Evolutionary conservation across 2,888 invertebrate species (phyloP).

Genomic region (Caenorhabditis sulstoni): DNA sequence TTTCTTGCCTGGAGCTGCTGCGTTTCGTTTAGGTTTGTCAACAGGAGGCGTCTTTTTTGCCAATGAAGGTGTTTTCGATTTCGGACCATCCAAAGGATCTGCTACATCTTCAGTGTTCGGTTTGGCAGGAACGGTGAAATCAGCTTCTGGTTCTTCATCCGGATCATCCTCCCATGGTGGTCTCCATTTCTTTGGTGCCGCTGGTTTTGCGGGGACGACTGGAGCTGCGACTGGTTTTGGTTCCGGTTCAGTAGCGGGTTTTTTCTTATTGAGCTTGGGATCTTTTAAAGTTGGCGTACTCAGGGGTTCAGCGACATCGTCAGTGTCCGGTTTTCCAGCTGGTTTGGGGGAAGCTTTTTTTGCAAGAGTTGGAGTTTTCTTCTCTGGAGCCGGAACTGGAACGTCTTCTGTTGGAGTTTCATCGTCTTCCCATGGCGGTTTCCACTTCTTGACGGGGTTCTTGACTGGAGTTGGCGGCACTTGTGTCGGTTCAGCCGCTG

Average conservation of each 20-base stretch:
- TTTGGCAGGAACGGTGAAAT: conserved; percentile 48
- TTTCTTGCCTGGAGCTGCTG: conserved; percentile 44
- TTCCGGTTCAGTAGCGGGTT: conserved; percentile 31
- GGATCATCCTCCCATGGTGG: conserved; percentile 58
- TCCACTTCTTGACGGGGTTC: conserved; percentile 58
- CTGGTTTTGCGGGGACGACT: conserved; percentile 27
- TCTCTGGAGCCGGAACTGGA: conserved; percentile 30
- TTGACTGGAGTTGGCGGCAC: conserved; percentile 47
- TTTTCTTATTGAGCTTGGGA: conserved; percentile 53
- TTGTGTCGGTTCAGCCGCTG: conserved; percentile 42
- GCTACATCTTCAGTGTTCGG: conserved; percentile 61
- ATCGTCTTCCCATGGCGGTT: conserved; percentile 59
- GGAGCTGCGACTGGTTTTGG: conserved; percentile 25
- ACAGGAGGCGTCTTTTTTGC: conserved; percentile 43
- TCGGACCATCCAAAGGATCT: conserved; percentile 59
- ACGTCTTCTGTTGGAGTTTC: conserved; percentile 56
- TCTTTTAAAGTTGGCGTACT: conserved; percentile 53
- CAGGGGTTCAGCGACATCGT: conserved; percentile 55
- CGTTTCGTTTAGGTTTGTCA: conserved; percentile 26
- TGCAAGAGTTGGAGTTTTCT: conserved; percentile 33
- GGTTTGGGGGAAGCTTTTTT: conserved; percentile 41
- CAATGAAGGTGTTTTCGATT: conserved; percentile 58
- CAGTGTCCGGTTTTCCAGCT: conserved; percentile 44
- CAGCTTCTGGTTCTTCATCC: conserved; percentile 59
- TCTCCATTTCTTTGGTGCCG: conserved; percentile 46